Evolutionary conservation across 2,113 vertebrate genomes (phyloP).

Genomic region (Shinisaurus crocodilurus): DNA sequence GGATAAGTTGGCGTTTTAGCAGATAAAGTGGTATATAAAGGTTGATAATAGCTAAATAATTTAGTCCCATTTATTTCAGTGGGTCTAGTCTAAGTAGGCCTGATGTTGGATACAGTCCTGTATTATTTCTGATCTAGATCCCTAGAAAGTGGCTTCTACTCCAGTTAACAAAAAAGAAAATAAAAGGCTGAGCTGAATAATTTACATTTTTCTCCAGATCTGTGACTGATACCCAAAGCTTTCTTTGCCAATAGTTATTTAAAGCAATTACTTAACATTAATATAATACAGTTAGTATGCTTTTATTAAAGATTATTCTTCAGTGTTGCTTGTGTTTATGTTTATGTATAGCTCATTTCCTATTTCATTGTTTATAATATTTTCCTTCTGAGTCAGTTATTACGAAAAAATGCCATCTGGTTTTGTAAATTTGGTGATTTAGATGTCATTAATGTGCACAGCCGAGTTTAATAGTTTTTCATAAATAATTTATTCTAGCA

Average conservation of each 20-base stretch:
- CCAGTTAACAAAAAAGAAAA: background rate
- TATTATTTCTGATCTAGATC: too few species aligned
- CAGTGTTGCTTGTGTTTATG: background rate
- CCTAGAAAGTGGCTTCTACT: background rate
- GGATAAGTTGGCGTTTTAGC: too few species aligned
- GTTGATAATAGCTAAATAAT: too few species aligned
- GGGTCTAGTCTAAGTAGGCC: too few species aligned
- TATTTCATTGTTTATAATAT: slow-evolving; percentile 18
- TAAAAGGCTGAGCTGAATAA: background rate
- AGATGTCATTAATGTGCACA: background rate
- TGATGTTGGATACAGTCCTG: too few species aligned
- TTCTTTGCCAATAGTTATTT: slow-evolving; percentile 19
- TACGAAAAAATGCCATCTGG: background rate
- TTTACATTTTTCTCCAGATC: background rate
- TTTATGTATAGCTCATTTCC: background rate
- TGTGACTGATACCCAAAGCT: background rate
- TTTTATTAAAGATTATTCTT: slow-evolving; percentile 20
- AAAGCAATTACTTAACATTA: slow-evolving; percentile 27
- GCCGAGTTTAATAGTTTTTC: slow-evolving; percentile 37
- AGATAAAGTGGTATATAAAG: too few species aligned
- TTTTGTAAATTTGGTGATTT: slow-evolving; percentile 32
- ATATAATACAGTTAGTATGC: background rate
- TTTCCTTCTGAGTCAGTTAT: slow-evolving; percentile 28
- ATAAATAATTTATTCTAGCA: slow-evolving; percentile 21
- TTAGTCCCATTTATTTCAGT: too few species aligned